Evolutionary conservation across 2,797 vertebrate species (phyloP), one percentile per base, ranked within the genome.

Genomic region (Martes flavigula): DNA sequence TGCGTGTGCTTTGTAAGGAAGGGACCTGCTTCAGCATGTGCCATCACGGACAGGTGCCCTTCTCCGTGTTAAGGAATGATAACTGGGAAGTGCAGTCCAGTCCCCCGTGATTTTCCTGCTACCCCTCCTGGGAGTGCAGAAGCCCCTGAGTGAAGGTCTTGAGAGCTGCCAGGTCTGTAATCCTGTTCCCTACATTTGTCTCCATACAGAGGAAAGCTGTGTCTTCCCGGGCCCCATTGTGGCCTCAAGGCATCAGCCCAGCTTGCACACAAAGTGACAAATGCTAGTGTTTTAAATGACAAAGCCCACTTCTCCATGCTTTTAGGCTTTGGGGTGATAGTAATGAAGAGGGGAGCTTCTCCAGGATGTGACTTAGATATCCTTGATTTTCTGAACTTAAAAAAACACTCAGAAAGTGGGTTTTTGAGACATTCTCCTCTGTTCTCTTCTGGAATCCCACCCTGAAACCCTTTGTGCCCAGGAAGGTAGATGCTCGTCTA

Each of bases 391-490:
- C 94, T 97, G 68, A 96, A 91, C 40, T 64, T 85, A 51, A 32
- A 46, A 62, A 54, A 86, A 15, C 23, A 78, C 66, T 89, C 73
- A 87, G 54, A 73, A 95, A 83, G 73, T 27, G 27, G 81, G 18
- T 20, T 96, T 96, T 95, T 91, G 79, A 98, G 93, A 95, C 70
- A 78, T 68, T 91, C 43, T 96, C 30, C 75, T 84, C 40, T 70
- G n/a, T 89, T 90, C 91, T 66, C 73, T 94, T 92, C 86, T 97
- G 82, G 95, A 97, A 93, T 95, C 51, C 72, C 66, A 93, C 66
- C 86, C 51, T 92, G 96, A 95, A 87, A 86, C 35, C 12, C 82
- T 93, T 72, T 35, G 51, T 32, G 38, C 11, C 23, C 38, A 68
- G 75, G 64, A 94, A 96, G 77, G 56, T 64, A 73, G 62, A 43